Base-by-base conservation (phyloP, 2,113 vertebrate genomes). In the Epinephelus cyanopodus region DNA sequence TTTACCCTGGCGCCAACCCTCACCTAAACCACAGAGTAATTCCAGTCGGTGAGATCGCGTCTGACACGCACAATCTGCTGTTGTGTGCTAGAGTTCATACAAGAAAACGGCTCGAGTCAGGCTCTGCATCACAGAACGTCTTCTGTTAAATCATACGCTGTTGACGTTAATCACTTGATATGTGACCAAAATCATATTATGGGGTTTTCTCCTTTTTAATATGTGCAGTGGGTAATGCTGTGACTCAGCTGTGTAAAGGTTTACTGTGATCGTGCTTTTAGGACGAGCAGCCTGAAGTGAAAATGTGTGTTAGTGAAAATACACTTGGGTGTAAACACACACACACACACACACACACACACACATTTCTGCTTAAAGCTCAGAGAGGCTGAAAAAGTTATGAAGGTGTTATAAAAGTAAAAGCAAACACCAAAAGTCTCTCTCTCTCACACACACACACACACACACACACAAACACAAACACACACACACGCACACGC, bases 251-350 rank as follows among this genome's bases (percentile, higher is more conserved):
- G 3, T 37, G 42, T 54, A 25, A 67, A 58, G 48, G 6, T 60
- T 56, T n/a, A 23, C 61, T 45, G 74, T 50, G 54, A 65, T n/a
- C 0, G 0, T 62, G 72, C 76, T 87, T 84, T 84, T 57, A 82
- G 77, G 50, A 70, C 11, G 2, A 71, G 19, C 70, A n/a, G 62
- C 21, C 29, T 79, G 65, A 83, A 71, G 80, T 77, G 75, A 74
- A 72, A 87, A 87, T 79, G 62, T 84, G 74, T 75, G 82, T 75
- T 83, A 58, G 76, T 74, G 64, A 77, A 74, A 86, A 86, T 72
- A 83, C 77, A 85, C 73, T 82, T 7, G 75, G 75, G 82, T 82
- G 68, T 33, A 18, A 61, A 27, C 27, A 27, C 27, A 27, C 27
- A 27, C 27, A 27, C 27, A 29, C 56, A 64, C 70, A 23, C 54